Evolutionary conservation across 37 sponge, comb jelly and placozoan species (phyloP).

Genomic region (Dysidea cf. avara): DNA sequence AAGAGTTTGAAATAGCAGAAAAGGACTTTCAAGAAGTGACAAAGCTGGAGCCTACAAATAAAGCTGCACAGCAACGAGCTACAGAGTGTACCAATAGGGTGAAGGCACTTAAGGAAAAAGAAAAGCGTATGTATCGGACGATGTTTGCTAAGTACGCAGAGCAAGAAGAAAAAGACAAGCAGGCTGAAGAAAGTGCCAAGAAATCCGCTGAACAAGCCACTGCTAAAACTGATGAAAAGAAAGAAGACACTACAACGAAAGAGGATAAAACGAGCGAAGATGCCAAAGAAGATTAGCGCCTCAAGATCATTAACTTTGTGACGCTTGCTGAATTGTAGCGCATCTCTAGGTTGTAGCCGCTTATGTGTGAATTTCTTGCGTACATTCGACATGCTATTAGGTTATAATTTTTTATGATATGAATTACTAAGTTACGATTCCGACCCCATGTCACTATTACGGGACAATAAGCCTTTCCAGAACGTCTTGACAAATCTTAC

Average conservation of each 20-base stretch:
- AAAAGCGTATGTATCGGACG: conserved; percentile 76
- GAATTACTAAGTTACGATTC: no score
- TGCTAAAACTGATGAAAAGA: background rate
- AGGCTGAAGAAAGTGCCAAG: background rate
- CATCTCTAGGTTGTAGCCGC: no score
- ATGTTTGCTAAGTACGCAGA: conserved; percentile 54
- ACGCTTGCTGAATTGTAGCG: no score
- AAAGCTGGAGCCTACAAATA: conserved; percentile 83
- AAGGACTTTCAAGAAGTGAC: conserved; percentile 75
- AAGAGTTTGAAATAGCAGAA: conserved; percentile 83
- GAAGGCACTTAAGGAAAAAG: conserved; percentile 46
- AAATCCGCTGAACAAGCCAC: background rate
- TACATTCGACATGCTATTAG: no score
- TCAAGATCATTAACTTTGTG: no score
- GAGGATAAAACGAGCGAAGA: no score
- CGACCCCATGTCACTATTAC: no score
- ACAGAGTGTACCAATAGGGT: conserved; percentile 31
- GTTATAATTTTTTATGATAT: no score
- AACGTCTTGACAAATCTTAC: background rate
- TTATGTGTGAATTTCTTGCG: no score
- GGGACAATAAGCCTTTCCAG: no score
- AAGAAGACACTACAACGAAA: no score
- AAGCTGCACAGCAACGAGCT: conserved; percentile 60
- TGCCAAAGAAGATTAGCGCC: no score
- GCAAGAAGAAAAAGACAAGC: background rate